Evolutionary conservation across 2,888 invertebrate species (phyloP).

Genomic region (Icerya purchasi): DNA sequence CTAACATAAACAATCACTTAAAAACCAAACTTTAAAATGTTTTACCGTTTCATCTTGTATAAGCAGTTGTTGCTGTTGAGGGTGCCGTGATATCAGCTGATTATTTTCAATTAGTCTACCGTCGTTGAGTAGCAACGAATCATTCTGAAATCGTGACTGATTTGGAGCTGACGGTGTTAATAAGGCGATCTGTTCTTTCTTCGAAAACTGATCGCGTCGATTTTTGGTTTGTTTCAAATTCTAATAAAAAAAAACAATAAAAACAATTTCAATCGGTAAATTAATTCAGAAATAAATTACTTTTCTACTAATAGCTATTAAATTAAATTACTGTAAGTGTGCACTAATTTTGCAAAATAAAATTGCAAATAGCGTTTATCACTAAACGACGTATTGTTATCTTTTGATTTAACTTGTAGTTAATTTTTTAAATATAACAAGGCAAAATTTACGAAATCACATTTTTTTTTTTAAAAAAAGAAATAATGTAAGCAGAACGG

Average conservation of each 20-base stretch:
- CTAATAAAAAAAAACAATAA: conserved; percentile 20
- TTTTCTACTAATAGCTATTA: not conserved
- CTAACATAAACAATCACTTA: no score
- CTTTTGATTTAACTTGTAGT: no score
- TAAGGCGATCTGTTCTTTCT: conserved; percentile 35
- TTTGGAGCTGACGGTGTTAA: conserved; percentile 32
- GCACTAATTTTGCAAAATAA: no score
- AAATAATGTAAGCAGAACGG: no score
- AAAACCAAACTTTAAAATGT: no score
- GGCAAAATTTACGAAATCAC: no score
- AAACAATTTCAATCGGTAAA: conserved; percentile 3
- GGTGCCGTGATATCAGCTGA: conserved; percentile 22
- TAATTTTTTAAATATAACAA: no score
- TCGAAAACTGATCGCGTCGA: conserved; percentile 73
- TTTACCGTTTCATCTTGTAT: conserved; percentile 42
- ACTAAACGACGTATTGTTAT: no score
- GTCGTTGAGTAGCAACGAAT: conserved; percentile 26
- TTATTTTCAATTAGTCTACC: conserved; percentile 52
- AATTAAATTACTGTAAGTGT: no score
- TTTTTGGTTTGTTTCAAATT: conserved; percentile 88
- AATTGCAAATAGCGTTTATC: no score
- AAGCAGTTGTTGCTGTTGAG: conserved; percentile 35
- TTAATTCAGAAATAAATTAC: conserved; percentile 7
- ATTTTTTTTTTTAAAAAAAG: no score
- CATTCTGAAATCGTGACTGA: conserved; percentile 26